Evolutionary conservation across 2,888 invertebrate species (phyloP).

Genomic region (Colletes collaris): DNA sequence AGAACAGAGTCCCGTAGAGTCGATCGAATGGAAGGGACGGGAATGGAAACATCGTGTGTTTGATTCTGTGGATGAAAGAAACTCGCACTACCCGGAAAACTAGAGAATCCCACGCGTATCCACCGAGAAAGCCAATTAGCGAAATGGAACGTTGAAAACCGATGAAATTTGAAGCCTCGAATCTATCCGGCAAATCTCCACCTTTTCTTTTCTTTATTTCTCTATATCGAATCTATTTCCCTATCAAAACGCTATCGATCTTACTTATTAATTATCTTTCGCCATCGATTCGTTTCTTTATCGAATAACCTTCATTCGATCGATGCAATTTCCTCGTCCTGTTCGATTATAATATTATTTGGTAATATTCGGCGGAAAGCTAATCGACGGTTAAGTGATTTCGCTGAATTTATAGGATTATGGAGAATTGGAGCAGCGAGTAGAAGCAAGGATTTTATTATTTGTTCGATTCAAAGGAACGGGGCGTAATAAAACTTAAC

Average conservation of each 20-base stretch:
- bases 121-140: constrained; percentile 25
- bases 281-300: no score
- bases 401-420: neutral
- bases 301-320: no score
- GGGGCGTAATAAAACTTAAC: neutral
- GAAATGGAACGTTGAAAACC: constrained; percentile 20
- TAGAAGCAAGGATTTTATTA: neutral
- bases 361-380: neutral
- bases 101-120: constrained; percentile 8
- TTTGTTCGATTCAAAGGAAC: constrained; percentile 7
- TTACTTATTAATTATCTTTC: no score
- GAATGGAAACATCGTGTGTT: constrained; percentile 18
- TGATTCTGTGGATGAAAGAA: constrained; percentile 5
- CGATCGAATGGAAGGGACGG: constrained; percentile 10
- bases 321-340: no score
- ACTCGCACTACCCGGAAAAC: neutral
- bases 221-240: no score
- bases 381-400: neutral
- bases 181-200: neutral
- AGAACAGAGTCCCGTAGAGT: constrained; percentile 8
- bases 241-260: no score
- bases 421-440: neutral
- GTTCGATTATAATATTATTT: neutral
- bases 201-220: neutral
- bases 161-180: constrained; percentile 1